A percentile compares a stretch with the other conserved stretches of the same genome.
These are phyloP conservation scores for Stegana nigrithorax DNA, from an alignment of 2,888 invertebrate species.

Conservation along the genomic window DNA sequence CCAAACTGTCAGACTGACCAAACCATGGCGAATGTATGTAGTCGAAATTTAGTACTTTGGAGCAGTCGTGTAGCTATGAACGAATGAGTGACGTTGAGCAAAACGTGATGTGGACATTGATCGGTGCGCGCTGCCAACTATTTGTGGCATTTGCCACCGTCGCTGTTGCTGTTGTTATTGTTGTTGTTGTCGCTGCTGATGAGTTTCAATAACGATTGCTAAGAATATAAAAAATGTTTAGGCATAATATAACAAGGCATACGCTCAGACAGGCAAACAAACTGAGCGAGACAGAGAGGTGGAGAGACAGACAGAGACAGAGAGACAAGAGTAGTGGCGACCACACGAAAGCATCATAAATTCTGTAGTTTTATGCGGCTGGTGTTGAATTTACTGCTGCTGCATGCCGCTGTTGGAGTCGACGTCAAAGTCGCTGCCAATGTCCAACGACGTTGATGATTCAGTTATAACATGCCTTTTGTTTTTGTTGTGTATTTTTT, in stretches of 20 bases:
- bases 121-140: background rate
- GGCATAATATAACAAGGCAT: too few relatives aligned
- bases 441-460: too few relatives aligned
- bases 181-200: background rate
- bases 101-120: slow-evolving; percentile 3
- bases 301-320: too few relatives aligned
- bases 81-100: background rate
- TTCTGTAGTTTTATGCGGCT: background rate
- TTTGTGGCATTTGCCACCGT: background rate
- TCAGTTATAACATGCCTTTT: too few relatives aligned
- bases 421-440: too few relatives aligned
- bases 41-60: too few relatives aligned
- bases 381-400: background rate
- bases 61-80: background rate
- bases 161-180: background rate
- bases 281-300: too few relatives aligned
- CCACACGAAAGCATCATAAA: background rate
- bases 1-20: background rate
- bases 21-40: too few relatives aligned
- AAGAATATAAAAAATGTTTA: too few relatives aligned
- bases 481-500: background rate
- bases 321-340: background rate
- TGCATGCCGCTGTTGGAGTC: background rate
- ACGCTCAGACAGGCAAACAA: too few relatives aligned
- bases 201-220: too few relatives aligned